Conservation (phyloP, 2,797 vertebrate genomes). For the Rhinella marina region DNA sequence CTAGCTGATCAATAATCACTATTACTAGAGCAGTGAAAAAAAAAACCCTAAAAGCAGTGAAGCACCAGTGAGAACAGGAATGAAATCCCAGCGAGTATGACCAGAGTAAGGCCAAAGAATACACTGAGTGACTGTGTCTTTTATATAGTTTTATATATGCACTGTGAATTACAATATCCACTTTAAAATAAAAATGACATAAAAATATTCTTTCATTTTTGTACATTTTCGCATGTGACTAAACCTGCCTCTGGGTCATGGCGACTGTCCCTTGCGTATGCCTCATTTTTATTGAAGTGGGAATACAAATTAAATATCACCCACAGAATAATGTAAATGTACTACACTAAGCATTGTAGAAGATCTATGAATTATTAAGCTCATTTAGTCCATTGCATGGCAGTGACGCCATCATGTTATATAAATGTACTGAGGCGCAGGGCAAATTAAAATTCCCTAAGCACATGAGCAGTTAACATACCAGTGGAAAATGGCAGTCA, state of each 20-base stretch:
- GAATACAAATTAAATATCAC: background rate
- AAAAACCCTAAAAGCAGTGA: no score
- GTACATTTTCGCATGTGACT: background rate
- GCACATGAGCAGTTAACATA: background rate
- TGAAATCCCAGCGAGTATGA: no score
- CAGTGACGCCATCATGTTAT: background rate
- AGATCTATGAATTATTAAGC: background rate
- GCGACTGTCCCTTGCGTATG: background rate
- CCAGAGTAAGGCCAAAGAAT: no score
- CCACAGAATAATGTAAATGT: background rate
- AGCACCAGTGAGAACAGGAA: no score
- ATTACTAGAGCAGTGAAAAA: no score
- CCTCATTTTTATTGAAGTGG: background rate
- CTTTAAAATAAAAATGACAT: background rate
- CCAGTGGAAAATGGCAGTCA: background rate
- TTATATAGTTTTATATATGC: no score
- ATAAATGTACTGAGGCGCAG: background rate
- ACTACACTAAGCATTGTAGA: background rate
- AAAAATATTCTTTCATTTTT: no score
- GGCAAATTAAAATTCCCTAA: background rate
- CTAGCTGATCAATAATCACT: no score
- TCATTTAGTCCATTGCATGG: background rate
- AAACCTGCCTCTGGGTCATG: background rate
- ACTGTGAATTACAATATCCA: background rate
- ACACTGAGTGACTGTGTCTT: no score